Evolutionary conservation across 1,140 invertebrate species (phyloP), one percentile per base, ranked within the genome.

Genomic region (Arion vulgaris): DNA sequence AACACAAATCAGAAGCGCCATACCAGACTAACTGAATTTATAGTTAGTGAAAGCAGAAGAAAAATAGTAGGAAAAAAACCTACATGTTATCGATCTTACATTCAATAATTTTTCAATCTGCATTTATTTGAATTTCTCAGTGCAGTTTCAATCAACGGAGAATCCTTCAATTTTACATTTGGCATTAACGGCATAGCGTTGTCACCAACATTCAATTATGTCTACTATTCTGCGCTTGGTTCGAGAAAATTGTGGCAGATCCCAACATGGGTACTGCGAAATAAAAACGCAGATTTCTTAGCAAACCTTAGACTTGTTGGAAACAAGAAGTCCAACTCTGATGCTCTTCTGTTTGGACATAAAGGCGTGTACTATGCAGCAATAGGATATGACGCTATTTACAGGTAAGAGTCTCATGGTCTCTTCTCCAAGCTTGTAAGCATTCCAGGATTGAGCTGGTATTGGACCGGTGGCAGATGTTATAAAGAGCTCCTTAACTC

Each of bases 171-270:
- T 15, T 75, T 39, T 26, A 39, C 73, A 7, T 28, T 49, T 1
- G 76, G 53, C n/a, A 68, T 77, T 51, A 77, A 77, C 38, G 75
- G 75, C 75, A 77, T 77, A 28, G 49, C 75, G 2, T 4, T 77
- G n/a, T 77, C 75, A 11, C 57, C 75, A 15, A 36, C 49, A 17
- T 77, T 77, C 32, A 77, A 77, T 51, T 77, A 77, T 51, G 51
- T 77, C 49, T 77, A 77, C 38, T 77, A 77, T 28, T 77, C 75
- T 34, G 49, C 75, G 4, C n/a, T 77, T 7, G 75, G 75, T 23
- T 77, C 75, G n/a, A 77, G 38, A 32, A 77, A 77, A 23, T 36
- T 77, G 32, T 62, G 57, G 51, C 75, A 77, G 75, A 66, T 77
- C 9, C 75, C 75, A n/a, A 77, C 75, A 26, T 77, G 75, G 75